Base-by-base conservation (phyloP, 2,113 vertebrate species). In the Zosterops borbonicus region DNA sequence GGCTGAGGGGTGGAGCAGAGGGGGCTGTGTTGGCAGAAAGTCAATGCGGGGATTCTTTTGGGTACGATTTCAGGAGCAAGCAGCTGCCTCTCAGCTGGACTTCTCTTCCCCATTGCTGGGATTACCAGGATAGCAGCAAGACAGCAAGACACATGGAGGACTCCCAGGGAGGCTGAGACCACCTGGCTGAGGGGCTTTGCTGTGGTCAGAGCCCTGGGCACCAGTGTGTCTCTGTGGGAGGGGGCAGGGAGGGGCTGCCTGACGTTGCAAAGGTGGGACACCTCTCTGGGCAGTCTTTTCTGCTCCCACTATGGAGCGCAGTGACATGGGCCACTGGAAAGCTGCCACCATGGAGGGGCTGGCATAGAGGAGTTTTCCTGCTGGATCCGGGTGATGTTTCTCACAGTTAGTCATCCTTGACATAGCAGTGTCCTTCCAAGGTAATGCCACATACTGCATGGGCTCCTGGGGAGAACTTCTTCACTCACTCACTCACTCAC, bases 201-300 rank as follows among this genome's bases (percentile, higher is more conserved):
- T 62, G 65, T 13, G 23, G 24, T 35, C 7, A 5, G 65, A 83
- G 62, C 27, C 35, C 20, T 0, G 1, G 64, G 14, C 41, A 69
- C 6, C 3, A 10, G 27, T 0, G 0, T 8, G 8, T 22, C 20
- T 58, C 49, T 0, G 0, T 52, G 59, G 47, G 16, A 82, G n/a
- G 31, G 31, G 4, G 18, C 37, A 46, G 60, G 65, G 28, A 29
- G n/a, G n/a, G 31, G 28, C 41, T 60, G 53, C 25, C 35, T 37
- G 41, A 21, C 9, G 22, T 29, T 24, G n/a, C 65, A 46, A 22
- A 63, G 60, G 29, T 71, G 46, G 46, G 27, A 81, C 71, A 8
- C 20, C 28, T 79, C 69, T 28, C 71, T 56, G 46, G 50, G 46
- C 31, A 68, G 27, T 44, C 25, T 83, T 76, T 75, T 75, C 70